phyloP scores from a whole-genome alignment of 2,797 vertebrate species.

The Momotus momota region DNA sequence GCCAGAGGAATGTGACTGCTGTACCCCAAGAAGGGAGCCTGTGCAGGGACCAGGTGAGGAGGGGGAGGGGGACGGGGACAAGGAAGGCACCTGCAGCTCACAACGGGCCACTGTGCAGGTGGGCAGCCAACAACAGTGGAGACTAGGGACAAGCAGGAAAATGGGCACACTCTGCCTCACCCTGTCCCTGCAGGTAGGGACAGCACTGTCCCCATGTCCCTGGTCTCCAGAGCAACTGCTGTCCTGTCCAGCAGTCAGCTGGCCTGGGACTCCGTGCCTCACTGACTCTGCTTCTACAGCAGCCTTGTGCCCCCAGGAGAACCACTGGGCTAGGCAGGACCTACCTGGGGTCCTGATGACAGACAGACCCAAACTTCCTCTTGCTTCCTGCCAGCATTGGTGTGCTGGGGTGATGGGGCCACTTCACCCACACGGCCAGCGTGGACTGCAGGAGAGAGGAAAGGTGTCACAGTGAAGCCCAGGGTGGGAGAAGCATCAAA shows the following conservation, averaged over 20 bases:
- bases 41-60: background rate
- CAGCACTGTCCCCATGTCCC: background rate
- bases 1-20: background rate
- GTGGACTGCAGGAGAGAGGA: slow-evolving; percentile 84
- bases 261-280: background rate
- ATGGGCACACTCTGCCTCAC: background rate
- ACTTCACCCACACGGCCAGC: slow-evolving; percentile 95
- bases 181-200: background rate
- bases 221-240: background rate
- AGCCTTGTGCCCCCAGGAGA: background rate
- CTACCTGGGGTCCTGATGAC: slow-evolving; percentile 97
- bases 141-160: background rate
- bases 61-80: background rate
- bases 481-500: background rate
- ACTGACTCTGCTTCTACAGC: background rate
- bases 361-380: slow-evolving; percentile 91
- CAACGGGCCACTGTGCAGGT: background rate
- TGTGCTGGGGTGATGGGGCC: slow-evolving; percentile 89
- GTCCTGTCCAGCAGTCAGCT: background rate
- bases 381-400: slow-evolving; percentile 82
- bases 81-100: background rate
- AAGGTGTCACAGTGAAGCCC: background rate
- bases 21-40: background rate
- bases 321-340: background rate
- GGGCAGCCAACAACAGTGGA: background rate